Conservation (phyloP, 2,888 invertebrate genomes). For the Morpho achilles region DNA sequence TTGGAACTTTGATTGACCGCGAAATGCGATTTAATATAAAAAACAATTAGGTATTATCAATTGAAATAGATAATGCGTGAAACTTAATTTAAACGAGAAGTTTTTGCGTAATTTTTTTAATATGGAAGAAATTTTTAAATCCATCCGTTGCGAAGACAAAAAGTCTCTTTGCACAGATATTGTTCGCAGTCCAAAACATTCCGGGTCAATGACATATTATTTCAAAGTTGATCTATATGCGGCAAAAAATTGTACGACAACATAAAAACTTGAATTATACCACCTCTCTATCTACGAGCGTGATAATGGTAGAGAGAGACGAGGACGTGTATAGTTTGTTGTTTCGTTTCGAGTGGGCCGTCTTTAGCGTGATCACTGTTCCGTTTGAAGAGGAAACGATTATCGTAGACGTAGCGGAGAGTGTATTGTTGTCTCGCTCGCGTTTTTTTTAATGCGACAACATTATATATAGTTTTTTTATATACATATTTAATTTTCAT, state of each 20-base stretch:
- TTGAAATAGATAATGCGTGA: not conserved
- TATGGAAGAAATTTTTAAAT: no score
- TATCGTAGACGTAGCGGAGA: slow-evolving; percentile 15
- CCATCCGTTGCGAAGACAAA: slow-evolving; percentile 10
- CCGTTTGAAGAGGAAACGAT: slow-evolving; percentile 60
- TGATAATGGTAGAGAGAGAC: slow-evolving; percentile 30
- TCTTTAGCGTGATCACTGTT: slow-evolving; percentile 68
- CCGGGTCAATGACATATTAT: slow-evolving; percentile 68
- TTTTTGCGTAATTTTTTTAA: not conserved
- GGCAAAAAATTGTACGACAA: slow-evolving; percentile 62
- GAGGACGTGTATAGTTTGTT: slow-evolving; percentile 45
- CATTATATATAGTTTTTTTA: no score
- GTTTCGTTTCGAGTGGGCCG: slow-evolving; percentile 57
- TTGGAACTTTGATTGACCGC: not conserved
- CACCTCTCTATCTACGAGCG: slow-evolving; percentile 40
- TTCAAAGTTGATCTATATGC: slow-evolving; percentile 73
- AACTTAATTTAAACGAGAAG: not conserved
- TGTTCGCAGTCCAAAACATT: slow-evolving; percentile 16
- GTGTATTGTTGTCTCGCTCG: slow-evolving; percentile 50
- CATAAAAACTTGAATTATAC: slow-evolving; percentile 42
- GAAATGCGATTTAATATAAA: not conserved
- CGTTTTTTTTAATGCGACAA: slow-evolving; percentile 43
- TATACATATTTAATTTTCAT: no score
- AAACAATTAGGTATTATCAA: not conserved
- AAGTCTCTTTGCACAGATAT: not conserved